A percentile compares a stretch with the other conserved stretches of the same genome.
These are phyloP conservation scores for Apodemia mormo DNA, from an alignment of 2,888 invertebrate species.

Conservation along the genomic window DNA sequence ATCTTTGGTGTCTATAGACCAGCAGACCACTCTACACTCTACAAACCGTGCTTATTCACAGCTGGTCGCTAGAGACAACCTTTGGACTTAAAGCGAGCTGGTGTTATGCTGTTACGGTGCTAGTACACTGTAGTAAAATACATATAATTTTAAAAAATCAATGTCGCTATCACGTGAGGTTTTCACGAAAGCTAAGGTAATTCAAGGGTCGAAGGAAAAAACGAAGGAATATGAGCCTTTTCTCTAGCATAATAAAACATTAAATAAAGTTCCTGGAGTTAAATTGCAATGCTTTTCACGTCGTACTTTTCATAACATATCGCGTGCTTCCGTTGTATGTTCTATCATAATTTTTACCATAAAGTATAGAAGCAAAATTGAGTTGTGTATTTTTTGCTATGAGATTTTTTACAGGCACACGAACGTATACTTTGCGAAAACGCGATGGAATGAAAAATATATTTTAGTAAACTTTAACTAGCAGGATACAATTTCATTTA, in stretches of 20 bases:
- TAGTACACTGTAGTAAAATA: too few species aligned
- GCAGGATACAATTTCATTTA: background rate
- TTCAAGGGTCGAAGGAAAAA: background rate
- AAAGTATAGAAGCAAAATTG: slow-evolving; percentile 11
- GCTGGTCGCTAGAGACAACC: too few species aligned
- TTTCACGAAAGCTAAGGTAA: background rate
- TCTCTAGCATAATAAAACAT: background rate
- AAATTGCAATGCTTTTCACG: slow-evolving; percentile 21
- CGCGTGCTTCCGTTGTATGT: slow-evolving; percentile 2
- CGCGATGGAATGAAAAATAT: background rate
- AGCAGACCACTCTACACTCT: too few species aligned
- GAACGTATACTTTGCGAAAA: background rate
- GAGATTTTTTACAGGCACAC: background rate
- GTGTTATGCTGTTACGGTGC: background rate
- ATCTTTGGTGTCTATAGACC: too few species aligned
- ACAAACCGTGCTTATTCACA: too few species aligned
- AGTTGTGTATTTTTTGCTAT: slow-evolving; percentile 5
- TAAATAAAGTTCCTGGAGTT: background rate
- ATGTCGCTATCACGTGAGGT: background rate
- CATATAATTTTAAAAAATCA: background rate
- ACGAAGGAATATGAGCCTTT: background rate
- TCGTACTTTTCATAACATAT: background rate
- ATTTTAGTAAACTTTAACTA: background rate
- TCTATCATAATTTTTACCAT: background rate
- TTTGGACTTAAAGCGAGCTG: background rate